Conservation (phyloP, 2,888 invertebrate genomes). For the Rutpela maculata region DNA sequence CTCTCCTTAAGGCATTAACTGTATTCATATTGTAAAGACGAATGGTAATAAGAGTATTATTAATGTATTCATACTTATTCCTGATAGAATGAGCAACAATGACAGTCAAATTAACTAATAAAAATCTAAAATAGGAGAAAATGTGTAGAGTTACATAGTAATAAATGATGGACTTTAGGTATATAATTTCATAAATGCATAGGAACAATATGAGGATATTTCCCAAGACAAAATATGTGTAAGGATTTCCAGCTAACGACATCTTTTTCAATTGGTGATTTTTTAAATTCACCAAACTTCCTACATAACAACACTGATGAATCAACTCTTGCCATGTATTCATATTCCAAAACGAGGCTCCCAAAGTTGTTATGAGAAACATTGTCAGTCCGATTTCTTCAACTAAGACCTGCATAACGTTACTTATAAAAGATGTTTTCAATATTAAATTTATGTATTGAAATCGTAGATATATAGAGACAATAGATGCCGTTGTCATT, state of each 20-base stretch:
- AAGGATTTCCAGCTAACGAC: not conserved
- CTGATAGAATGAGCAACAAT: not conserved
- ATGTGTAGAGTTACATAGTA: not conserved
- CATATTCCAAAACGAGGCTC: constrained; percentile 31
- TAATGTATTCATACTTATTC: no score
- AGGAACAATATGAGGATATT: no score
- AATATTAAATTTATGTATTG: not conserved
- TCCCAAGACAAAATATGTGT: not conserved
- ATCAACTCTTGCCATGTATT: not conserved
- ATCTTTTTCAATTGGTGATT: no score
- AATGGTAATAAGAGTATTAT: no score
- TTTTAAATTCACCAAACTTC: not conserved
- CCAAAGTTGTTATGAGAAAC: not conserved
- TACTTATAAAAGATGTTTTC: not conserved
- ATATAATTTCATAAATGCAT: not conserved
- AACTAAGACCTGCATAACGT: not conserved
- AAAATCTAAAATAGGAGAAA: not conserved
- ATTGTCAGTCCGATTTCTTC: not conserved
- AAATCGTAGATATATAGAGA: not conserved
- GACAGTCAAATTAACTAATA: not conserved
- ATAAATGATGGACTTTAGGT: not conserved
- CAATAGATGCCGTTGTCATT: no score
- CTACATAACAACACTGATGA: not conserved
- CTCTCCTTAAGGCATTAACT: not conserved
- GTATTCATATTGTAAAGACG: no score